Evolutionary conservation across 2,888 invertebrate genomes (phyloP).

Genomic region (Nomada ruficornis): DNA sequence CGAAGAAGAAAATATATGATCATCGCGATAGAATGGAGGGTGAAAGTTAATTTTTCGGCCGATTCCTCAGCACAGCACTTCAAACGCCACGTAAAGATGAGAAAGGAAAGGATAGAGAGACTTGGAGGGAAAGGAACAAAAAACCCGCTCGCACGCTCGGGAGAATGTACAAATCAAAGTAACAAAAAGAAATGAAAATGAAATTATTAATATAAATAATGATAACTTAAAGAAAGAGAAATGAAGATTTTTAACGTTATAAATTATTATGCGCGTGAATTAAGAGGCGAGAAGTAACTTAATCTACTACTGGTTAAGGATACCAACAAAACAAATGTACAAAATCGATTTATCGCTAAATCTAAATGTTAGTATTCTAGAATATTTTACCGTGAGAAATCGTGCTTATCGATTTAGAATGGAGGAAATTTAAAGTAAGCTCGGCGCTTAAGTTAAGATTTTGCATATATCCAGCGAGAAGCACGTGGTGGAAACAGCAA

Average conservation of each 20-base stretch:
- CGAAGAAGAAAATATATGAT: slow-evolving; percentile 8
- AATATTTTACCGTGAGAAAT: slow-evolving; percentile 77
- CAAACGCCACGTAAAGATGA: slow-evolving; percentile 36
- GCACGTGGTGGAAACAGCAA: not conserved
- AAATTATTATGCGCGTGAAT: slow-evolving; percentile 79
- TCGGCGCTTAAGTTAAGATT: slow-evolving; percentile 60
- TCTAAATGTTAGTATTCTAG: slow-evolving; percentile 82
- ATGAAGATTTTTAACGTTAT: slow-evolving; percentile 81
- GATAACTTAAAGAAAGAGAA: slow-evolving; percentile 76
- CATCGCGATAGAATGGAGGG: slow-evolving; percentile 40
- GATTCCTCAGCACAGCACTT: slow-evolving; percentile 69
- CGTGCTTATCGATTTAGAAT: slow-evolving; percentile 63
- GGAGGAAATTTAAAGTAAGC: slow-evolving; percentile 58
- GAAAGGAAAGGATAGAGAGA: slow-evolving; percentile 44
- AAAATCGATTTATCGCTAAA: slow-evolving; percentile 82
- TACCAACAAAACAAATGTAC: slow-evolving; percentile 82
- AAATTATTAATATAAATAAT: slow-evolving; percentile 82
- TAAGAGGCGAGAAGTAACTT: slow-evolving; percentile 66
- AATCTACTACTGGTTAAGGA: slow-evolving; percentile 70
- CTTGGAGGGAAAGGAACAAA: slow-evolving; percentile 46
- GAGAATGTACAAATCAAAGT: slow-evolving; percentile 83
- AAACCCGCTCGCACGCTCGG: slow-evolving; percentile 79
- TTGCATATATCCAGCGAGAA: slow-evolving; percentile 56
- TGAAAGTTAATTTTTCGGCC: slow-evolving; percentile 51
- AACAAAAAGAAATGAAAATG: slow-evolving; percentile 71